Base-by-base conservation (phyloP, 2,113 vertebrate genomes). In the Pelmatolapia mariae region DNA sequence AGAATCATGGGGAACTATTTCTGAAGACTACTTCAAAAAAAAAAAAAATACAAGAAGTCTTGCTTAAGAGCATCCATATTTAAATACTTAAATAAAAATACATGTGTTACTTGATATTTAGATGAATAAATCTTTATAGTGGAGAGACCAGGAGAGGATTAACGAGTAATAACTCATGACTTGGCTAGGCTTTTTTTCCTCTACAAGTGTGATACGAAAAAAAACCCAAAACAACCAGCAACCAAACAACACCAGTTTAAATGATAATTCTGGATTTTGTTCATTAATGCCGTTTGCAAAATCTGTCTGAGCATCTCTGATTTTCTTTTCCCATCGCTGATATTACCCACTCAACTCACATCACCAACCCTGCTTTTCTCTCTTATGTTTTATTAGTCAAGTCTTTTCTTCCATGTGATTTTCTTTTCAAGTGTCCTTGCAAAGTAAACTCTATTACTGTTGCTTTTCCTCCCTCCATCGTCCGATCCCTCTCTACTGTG, bases 71-170 rank as follows among this genome's bases (percentile, higher is more conserved):
- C 11, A 13, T 71, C 22, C 22, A 63, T 3, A 63, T 63, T 63
- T 59, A 87, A 79, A 38, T n/a, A 24, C 76, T 57, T 43, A 63
- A n/a, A 84, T 26, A 59, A 82, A 29, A 50, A 61, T 88, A 10
- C 84, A 56, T 83, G 53, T 83, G 47, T 97, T 96, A 96, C 92
- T 97, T 97, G 95, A 97, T 97, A 97, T 98, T 98, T 97, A 97
- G 97, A 97, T 96, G 96, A 97, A 97, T 96, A 97, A 97, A 97
- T 97, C 96, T 97, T 98, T 97, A 97, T 97, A 97, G 96, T 96
- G 95, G 96, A 91, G 93, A 95, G 94, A 97, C 96, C 97, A 95
- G 92, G 94, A 83, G 93, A 94, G 91, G 95, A 89, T 93, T 96
- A 94, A 95, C 92, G 89, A 84, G 47, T 97, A 97, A 98, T 97